Base-by-base conservation (phyloP, 1,140 invertebrate genomes). In the Drosophila erecta region DNA sequence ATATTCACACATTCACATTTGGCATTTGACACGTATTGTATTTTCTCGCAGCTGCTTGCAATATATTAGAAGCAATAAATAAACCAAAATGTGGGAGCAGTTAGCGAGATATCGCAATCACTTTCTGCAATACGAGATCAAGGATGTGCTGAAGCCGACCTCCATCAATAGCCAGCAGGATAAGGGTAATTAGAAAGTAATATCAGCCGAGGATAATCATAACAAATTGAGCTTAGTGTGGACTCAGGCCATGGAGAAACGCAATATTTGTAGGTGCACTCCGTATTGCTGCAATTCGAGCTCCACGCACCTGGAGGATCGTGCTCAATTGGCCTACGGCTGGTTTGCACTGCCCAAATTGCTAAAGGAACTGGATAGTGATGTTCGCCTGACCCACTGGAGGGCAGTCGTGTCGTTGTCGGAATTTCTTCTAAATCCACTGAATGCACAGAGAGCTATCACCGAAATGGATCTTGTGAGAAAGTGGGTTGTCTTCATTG, bases 261-360 rank as follows among this genome's bases (percentile, higher is more conserved):
- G 85, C 0, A 51, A 66, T 14, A 47, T 24, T 0, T 79, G 86
- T 37, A 61, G 59, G 4, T 27, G 22, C 17, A 47, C 46, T 2
- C 55, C 55, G 1, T 14, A 49, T 12, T 30, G 38, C 8, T 77
- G 80, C 33, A n/a, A 58, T 0, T 8, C 11, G 0, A 53, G 41
- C 33, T 90, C 90, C 4, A 76, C 57, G 0, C 80, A 90, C 41
- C 77, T 91, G 17, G 49, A 70, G 0, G 86, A 91, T 77, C 74
- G 90, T 2, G 78, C 90, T 1, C 40, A 91, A 50, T 54, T 91
- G 71, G 90, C 90, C 5, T 91, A 89, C 22, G 90, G 90, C 5
- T 66, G 47, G 22, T 69, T 73, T 46, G 83, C 90, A 0, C 20
- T 91, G 27, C 90, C 90, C n/a, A 91, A 91, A 17, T 46, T 91